phyloP scores from a whole-genome alignment of 2,797 vertebrate genomes.

The Lycodopsis pacificus region DNA sequence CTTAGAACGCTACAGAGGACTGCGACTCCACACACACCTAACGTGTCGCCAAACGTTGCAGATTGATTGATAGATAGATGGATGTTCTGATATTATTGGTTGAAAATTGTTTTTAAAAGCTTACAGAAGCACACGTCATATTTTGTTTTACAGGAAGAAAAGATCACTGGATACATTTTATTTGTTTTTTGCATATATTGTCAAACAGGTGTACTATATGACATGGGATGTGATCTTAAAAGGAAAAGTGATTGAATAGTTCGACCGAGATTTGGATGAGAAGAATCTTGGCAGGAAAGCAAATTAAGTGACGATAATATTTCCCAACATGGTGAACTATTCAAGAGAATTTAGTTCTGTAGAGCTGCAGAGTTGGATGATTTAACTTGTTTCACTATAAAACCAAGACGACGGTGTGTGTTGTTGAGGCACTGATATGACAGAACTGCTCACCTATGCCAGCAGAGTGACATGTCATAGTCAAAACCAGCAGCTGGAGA shows the following conservation, averaged over 20 bases:
- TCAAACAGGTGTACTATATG: neutral
- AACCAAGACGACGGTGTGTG: neutral
- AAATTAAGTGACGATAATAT: too few relatives aligned
- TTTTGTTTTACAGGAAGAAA: too few relatives aligned
- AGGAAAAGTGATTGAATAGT: neutral
- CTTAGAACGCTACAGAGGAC: too few relatives aligned
- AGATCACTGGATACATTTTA: too few relatives aligned
- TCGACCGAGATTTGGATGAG: neutral
- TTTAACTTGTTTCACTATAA: neutral
- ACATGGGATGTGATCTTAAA: neutral
- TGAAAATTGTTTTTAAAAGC: too few relatives aligned
- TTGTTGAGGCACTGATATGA: neutral
- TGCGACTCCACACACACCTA: too few relatives aligned
- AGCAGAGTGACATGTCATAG: accelerated
- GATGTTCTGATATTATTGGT: too few relatives aligned
- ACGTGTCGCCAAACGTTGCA: too few relatives aligned
- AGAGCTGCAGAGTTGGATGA: neutral
- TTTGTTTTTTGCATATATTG: too few relatives aligned
- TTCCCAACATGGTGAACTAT: neutral
- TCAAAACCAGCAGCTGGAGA: neutral
- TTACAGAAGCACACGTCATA: too few relatives aligned
- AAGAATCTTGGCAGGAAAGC: neutral
- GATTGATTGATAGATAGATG: too few relatives aligned
- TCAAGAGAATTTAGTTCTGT: neutral
- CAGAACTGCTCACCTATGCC: constrained; percentile 42